These are phyloP conservation scores for Felis catus DNA, from an alignment of 2,113 vertebrate species.

Conservation along the genomic window F.catus_Fca126_mat1.0 CM031421.1:30092001-30092500, in stretches of 20 bases:
- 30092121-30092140: not conserved
- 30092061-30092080: no score
- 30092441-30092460: not conserved
- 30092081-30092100: not conserved
- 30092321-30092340: not conserved
- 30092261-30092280: not conserved
- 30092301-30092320: not conserved
- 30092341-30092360: not conserved
- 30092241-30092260: not conserved
- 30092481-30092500: not conserved
- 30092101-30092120: not conserved
- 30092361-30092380: not conserved
- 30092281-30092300: not conserved
- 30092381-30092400: not conserved
- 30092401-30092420: fast-evolving
- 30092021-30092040: not conserved
- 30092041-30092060: not conserved
- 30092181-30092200: not conserved
- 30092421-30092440: not conserved
- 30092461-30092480: not conserved
- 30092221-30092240: not conserved
- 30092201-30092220: not conserved
- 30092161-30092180: not conserved
- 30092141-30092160: fast-evolving
- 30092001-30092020: not conserved